Conservation (phyloP, 2,113 vertebrate species). For the Pelecanus crispus region DNA sequence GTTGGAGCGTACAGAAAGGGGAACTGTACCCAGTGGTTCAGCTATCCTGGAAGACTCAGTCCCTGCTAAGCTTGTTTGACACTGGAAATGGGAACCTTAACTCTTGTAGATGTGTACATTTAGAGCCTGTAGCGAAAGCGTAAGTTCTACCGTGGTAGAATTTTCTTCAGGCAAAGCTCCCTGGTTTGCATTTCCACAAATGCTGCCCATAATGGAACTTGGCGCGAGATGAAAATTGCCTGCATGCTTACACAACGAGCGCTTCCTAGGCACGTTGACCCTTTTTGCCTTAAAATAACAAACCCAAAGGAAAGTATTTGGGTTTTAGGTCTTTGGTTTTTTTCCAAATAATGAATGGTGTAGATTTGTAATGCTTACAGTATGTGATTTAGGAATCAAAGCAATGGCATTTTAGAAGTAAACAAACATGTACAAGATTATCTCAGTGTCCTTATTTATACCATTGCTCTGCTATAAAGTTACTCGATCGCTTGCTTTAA, state of each 20-base stretch:
- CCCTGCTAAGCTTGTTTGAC: background rate
- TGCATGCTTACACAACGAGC: background rate
- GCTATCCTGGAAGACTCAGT: background rate
- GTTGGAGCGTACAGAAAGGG: background rate
- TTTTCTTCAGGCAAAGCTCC: background rate
- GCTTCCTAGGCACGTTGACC: background rate
- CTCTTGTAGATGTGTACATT: background rate
- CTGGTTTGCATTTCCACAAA: background rate
- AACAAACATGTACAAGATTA: background rate
- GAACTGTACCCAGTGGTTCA: background rate
- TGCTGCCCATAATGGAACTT: background rate
- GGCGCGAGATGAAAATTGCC: background rate
- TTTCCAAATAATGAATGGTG: background rate
- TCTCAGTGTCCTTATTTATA: background rate
- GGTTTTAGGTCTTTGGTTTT: background rate
- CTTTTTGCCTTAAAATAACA: conserved; percentile 40
- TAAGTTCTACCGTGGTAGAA: background rate
- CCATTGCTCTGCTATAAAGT: background rate
- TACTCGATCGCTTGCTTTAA: background rate
- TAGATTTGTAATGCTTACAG: background rate
- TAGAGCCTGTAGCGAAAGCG: background rate
- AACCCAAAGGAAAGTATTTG: background rate
- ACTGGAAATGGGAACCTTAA: background rate
- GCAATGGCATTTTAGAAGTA: background rate
- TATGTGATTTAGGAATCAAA: background rate